Conservation (phyloP, 2,113 vertebrate species). For the Felis chaus region DNA sequence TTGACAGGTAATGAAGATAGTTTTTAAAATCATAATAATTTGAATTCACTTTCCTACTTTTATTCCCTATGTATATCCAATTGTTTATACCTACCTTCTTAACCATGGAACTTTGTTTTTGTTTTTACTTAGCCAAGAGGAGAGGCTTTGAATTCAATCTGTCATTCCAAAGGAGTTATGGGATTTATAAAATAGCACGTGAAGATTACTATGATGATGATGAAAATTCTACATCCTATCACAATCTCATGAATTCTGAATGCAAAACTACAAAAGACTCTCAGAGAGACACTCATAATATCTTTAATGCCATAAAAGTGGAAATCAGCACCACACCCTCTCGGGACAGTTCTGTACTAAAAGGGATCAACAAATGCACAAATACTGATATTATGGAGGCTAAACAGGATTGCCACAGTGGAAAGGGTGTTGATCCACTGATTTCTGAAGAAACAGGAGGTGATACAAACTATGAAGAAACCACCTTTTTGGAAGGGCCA, state of each 20-base stretch:
- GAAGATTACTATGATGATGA: slow-evolving; percentile 78
- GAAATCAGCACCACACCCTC: slow-evolving; percentile 87
- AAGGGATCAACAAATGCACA: slow-evolving; percentile 74
- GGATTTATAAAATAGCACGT: slow-evolving; percentile 92
- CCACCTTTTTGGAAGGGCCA: slow-evolving; percentile 83
- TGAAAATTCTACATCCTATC: slow-evolving; percentile 82
- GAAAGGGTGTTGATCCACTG: slow-evolving; percentile 32
- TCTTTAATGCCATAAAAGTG: slow-evolving; percentile 76
- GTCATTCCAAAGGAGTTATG: slow-evolving; percentile 93
- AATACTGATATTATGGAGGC: slow-evolving; percentile 55
- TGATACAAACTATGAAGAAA: slow-evolving; percentile 66
- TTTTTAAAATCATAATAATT: neutral
- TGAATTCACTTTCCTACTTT: neutral
- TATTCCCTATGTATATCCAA: neutral
- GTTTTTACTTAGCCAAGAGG: slow-evolving; percentile 87
- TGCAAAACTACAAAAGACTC: slow-evolving; percentile 75
- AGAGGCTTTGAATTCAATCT: slow-evolving; percentile 94
- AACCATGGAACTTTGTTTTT: slow-evolving; percentile 28
- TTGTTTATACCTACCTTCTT: neutral
- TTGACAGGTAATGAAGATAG: neutral
- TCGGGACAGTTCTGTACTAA: slow-evolving; percentile 85
- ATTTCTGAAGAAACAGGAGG: slow-evolving; percentile 37
- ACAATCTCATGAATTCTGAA: slow-evolving; percentile 84
- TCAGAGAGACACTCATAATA: slow-evolving; percentile 65
- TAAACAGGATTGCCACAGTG: neutral